Conservation (phyloP, 2,888 invertebrate species). For the Athetis lepigone region DNA sequence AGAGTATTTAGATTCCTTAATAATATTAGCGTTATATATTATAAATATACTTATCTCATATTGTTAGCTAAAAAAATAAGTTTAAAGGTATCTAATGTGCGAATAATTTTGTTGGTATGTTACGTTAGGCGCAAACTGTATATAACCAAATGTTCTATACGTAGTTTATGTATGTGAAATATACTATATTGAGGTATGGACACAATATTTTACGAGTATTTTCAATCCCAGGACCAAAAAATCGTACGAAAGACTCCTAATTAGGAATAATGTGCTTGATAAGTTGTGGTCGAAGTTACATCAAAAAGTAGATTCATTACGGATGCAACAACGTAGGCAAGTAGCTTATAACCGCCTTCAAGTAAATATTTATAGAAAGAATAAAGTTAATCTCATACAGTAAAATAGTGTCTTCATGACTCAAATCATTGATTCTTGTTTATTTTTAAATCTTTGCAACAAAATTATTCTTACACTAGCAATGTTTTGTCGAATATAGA, state of each 20-base stretch:
- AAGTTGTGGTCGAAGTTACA: slow-evolving; percentile 17
- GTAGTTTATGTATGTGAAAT: slow-evolving; percentile 56
- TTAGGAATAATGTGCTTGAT: slow-evolving; percentile 39
- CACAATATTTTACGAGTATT: slow-evolving; percentile 54
- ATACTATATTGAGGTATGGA: slow-evolving; percentile 45
- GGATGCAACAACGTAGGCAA: slow-evolving; percentile 13
- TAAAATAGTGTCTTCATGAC: slow-evolving; percentile 48
- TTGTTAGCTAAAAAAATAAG: slow-evolving; percentile 84
- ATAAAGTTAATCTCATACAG: slow-evolving; percentile 12
- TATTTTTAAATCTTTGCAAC: slow-evolving; percentile 56
- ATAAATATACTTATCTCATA: slow-evolving; percentile 84
- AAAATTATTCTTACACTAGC: slow-evolving; percentile 73
- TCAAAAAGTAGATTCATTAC: slow-evolving; percentile 2
- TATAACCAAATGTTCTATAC: slow-evolving; percentile 55
- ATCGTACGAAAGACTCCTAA: slow-evolving; percentile 35
- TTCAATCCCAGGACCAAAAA: slow-evolving; percentile 45
- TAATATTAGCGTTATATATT: slow-evolving; percentile 82
- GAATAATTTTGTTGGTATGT: slow-evolving; percentile 75
- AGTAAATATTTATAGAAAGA: slow-evolving; percentile 1
- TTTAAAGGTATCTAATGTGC: slow-evolving; percentile 75
- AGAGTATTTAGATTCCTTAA: slow-evolving; percentile 82
- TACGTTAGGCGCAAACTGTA: slow-evolving; percentile 58
- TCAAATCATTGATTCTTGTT: slow-evolving; percentile 38
- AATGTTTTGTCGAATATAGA: slow-evolving; percentile 69
- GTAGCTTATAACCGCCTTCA: slow-evolving; percentile 2